Evolutionary conservation across 2,888 invertebrate genomes (phyloP).

Genomic region (Mimumesa dahlbomi): DNA sequence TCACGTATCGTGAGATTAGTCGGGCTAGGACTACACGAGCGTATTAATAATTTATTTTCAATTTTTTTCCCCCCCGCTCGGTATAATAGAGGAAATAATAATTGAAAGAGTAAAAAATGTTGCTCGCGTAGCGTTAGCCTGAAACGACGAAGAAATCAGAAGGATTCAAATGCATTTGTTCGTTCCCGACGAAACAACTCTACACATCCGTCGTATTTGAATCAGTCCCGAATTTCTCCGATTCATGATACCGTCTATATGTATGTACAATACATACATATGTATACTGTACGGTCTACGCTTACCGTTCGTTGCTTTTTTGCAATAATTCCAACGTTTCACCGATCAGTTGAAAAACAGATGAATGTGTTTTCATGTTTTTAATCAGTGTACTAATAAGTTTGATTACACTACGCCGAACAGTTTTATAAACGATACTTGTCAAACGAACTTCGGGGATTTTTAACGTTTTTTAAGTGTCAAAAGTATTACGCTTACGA

Average conservation of each 20-base stretch:
- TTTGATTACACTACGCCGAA: conserved; percentile 8
- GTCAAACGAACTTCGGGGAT: background rate
- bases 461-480: conserved; percentile 17
- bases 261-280: too few species aligned
- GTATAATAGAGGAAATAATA: too few species aligned
- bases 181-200: background rate
- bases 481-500: conserved; percentile 33
- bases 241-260: conserved; percentile 9
- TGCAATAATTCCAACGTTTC: conserved; percentile 7
- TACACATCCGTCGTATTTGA: conserved; percentile 4
- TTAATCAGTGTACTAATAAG: too few species aligned
- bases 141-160: background rate
- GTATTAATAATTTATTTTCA: background rate
- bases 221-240: conserved; percentile 3
- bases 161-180: background rate
- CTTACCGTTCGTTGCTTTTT: conserved; percentile 28
- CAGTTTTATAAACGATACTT: conserved; percentile 15
- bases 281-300: conserved; percentile 11
- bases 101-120: background rate
- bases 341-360: background rate
- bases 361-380: too few species aligned
- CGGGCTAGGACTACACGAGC: background rate
- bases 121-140: background rate
- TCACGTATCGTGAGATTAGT: background rate
- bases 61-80: too few species aligned